A percentile compares a stretch with the other conserved stretches of the same genome.
phyloP scores from a whole-genome alignment of 2,888 invertebrate genomes.

The Crematogaster levior region DNA sequence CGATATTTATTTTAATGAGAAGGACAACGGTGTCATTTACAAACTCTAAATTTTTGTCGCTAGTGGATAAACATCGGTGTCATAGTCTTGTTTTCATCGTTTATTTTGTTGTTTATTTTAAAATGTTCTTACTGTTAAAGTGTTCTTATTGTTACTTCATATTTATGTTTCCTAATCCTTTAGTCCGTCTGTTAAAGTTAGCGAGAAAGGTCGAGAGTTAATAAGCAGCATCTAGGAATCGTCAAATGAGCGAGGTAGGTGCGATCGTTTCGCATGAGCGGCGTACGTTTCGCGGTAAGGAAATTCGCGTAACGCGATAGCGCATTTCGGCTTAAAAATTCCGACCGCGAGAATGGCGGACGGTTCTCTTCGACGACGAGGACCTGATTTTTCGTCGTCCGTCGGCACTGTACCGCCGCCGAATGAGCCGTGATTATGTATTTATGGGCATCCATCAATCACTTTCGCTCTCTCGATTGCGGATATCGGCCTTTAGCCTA shows the following conservation, averaged over 20 bases:
- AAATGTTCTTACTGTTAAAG: neutral
- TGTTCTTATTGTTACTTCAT: no score
- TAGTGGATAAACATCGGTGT: neutral
- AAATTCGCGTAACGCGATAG: slow-evolving; percentile 23
- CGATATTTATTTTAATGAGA: neutral
- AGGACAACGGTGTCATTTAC: neutral
- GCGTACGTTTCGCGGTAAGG: neutral
- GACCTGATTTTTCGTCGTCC: slow-evolving; percentile 66
- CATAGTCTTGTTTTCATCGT: neutral
- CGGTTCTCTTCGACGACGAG: slow-evolving; percentile 35
- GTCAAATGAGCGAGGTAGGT: neutral
- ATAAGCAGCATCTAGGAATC: neutral
- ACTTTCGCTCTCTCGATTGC: slow-evolving; percentile 76
- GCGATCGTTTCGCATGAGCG: slow-evolving; percentile 9
- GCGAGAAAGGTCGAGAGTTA: no score
- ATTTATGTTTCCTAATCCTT: neutral
- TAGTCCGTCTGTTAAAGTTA: no score
- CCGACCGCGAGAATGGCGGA: slow-evolving; percentile 55
- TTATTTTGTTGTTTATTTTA: neutral
- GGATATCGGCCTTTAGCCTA: slow-evolving; percentile 74
- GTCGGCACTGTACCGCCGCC: slow-evolving; percentile 61
- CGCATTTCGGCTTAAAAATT: slow-evolving; percentile 69
- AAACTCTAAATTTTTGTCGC: neutral
- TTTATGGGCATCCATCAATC: slow-evolving; percentile 76
- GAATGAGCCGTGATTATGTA: slow-evolving; percentile 73